Evolutionary conservation across 2,113 vertebrate genomes (phyloP).

Genomic region (Bagarius yarrelli): DNA sequence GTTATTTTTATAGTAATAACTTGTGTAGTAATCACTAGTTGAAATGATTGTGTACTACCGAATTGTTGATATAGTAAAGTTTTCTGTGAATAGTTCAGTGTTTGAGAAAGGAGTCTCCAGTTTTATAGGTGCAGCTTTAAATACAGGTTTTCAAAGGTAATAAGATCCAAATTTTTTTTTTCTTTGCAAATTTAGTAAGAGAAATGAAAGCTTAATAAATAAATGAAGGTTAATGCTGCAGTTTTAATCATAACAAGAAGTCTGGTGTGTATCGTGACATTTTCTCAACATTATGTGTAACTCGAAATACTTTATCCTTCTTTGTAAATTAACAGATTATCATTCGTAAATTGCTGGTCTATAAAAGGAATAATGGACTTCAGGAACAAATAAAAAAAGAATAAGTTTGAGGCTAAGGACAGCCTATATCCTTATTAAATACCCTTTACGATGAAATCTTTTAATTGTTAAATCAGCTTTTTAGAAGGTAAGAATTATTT

Average conservation of each 20-base stretch:
- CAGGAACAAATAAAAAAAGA: background rate
- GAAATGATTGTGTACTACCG: too few species aligned
- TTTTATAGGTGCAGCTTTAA: background rate
- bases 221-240: background rate
- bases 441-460: background rate
- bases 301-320: too few species aligned
- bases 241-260: background rate
- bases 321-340: too few species aligned
- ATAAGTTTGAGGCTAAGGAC: background rate
- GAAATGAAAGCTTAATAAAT: background rate
- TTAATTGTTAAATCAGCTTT: background rate
- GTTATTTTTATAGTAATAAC: background rate
- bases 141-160: background rate
- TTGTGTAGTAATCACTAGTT: background rate
- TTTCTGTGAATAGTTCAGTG: background rate
- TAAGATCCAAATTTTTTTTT: background rate
- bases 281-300: background rate
- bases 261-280: background rate
- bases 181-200: background rate
- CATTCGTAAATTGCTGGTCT: background rate
- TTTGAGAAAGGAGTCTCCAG: background rate
- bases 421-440: background rate
- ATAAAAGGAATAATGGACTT: background rate
- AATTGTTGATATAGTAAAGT: too few species aligned
- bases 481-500: background rate